Percentiles rank a stretch among this genome's conserved stretches.
Conservation (phyloP, 2,113 vertebrate genomes). For the Laticauda colubrina region DNA sequence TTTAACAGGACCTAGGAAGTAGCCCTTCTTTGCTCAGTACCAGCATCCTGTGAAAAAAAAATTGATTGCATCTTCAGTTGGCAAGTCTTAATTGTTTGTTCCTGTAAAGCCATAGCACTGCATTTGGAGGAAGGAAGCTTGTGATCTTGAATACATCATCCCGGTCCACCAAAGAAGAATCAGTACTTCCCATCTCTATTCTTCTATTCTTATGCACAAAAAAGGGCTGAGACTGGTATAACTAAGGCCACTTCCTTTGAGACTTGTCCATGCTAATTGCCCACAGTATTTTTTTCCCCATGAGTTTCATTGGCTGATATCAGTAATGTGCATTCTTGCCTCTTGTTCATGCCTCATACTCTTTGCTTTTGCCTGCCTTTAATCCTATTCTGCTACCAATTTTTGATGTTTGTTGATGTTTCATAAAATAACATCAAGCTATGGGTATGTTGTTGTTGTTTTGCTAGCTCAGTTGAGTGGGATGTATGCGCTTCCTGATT, state of each 20-base stretch:
- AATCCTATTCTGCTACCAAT: background rate
- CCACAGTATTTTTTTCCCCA: background rate
- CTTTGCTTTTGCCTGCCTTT: background rate
- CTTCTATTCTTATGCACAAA: background rate
- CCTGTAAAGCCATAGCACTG: background rate
- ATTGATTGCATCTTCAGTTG: background rate
- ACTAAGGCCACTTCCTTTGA: background rate
- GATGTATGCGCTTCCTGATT: background rate
- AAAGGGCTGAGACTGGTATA: background rate
- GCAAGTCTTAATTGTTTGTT: background rate
- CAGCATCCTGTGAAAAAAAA: background rate
- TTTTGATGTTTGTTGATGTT: background rate
- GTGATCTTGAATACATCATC: background rate
- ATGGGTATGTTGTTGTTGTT: background rate
- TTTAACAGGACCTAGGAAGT: background rate
- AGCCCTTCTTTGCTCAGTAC: background rate
- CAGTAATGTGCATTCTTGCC: background rate
- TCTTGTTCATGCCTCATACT: background rate
- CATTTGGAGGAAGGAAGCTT: background rate
- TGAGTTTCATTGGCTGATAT: background rate
- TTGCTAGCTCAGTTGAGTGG: background rate
- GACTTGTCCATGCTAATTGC: background rate
- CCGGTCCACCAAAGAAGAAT: background rate
- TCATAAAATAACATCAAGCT: background rate
- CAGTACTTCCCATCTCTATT: background rate